Conservation (phyloP, 2,888 invertebrate species). For the Andrena minutula region DNA sequence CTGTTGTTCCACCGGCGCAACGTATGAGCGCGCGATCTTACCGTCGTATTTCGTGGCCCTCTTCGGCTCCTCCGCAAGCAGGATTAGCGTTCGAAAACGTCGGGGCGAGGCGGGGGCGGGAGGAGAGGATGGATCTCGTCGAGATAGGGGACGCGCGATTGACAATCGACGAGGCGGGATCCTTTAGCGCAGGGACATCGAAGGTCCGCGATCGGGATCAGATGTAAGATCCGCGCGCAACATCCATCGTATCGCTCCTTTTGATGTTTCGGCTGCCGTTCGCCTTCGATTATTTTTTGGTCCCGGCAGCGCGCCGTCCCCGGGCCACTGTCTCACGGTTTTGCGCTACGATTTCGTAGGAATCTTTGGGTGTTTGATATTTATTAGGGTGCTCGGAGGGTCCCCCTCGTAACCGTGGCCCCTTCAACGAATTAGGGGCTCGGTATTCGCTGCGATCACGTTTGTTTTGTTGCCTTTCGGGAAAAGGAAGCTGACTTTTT, state of each 20-base stretch:
- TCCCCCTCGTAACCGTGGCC: not conserved
- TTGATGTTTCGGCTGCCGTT: slow-evolving; percentile 49
- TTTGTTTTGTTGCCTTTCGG: not conserved
- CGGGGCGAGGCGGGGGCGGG: not conserved
- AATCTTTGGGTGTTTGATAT: slow-evolving; percentile 29
- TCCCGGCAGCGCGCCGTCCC: slow-evolving; percentile 1
- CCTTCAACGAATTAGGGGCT: slow-evolving; percentile 19
- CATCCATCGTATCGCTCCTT: slow-evolving; percentile 59
- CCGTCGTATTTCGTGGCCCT: slow-evolving; percentile 68
- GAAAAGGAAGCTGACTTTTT: not conserved
- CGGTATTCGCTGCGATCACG: not conserved
- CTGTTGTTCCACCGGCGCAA: slow-evolving; percentile 47
- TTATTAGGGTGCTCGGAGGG: slow-evolving; percentile 36
- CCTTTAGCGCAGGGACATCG: slow-evolving; percentile 45
- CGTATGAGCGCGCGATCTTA: slow-evolving; percentile 55
- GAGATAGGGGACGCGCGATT: slow-evolving; percentile 57
- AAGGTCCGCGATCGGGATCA: slow-evolving; percentile 52
- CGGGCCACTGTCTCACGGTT: slow-evolving; percentile 26
- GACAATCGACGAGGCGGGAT: slow-evolving; percentile 48
- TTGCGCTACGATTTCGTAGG: slow-evolving; percentile 48
- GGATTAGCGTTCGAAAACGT: slow-evolving; percentile 54
- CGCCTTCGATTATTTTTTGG: slow-evolving; percentile 21
- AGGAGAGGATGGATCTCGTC: slow-evolving; percentile 20
- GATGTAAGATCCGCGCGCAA: slow-evolving; percentile 56
- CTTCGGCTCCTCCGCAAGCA: slow-evolving; percentile 14